Evolutionary conservation across 2,113 vertebrate genomes (phyloP), one percentile per base, ranked within the genome.

Genomic region (Solea solea): DNA sequence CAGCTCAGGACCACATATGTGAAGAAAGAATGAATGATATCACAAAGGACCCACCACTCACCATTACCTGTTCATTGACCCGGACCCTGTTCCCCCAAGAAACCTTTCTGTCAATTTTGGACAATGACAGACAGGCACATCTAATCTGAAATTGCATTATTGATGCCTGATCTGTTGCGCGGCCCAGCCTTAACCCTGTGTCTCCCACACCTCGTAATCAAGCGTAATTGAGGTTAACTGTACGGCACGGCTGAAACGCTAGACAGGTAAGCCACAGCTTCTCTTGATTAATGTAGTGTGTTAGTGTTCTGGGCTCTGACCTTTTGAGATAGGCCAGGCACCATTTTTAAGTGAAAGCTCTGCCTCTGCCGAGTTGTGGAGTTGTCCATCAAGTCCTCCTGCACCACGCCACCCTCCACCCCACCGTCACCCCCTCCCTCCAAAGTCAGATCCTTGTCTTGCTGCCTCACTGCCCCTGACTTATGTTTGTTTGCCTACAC

Each of bases 321-420:
- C 92, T 93, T 92, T 92, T 94, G 92, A 94, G 91, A 93, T 89
- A 91, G 91, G 90, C 90, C 93, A 93, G 93, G 92, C 91, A 82
- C 92, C 92, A 92, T 91, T 93, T 92, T 92, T 92, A 88, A 94
- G 91, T 92, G 91, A 93, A 94, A 93, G 90, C 89, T 91, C 86
- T 87, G 88, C 88, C 90, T 89, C 89, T 78, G 85, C 85, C 69
- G 76, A 85, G 83, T 83, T 83, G 90, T 72, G 75, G 80, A 92
- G 87, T 92, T 93, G 92, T 93, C 90, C 90, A 92, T 93, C 92
- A 93, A 91, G 85, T 78, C 86, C 81, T 88, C 84, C 66, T 71
- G 74, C 76, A 67, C 59, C 71, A 68, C 64, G 5, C 81, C 66
- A 61, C 72, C 72, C 78, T 39, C 71, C 73, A 28, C 77, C 57